Percentiles rank a stretch among this genome's conserved stretches.
Evolutionary conservation across 2,113 vertebrate species (phyloP).

Genomic region (Otolemur garnettii): DNA sequence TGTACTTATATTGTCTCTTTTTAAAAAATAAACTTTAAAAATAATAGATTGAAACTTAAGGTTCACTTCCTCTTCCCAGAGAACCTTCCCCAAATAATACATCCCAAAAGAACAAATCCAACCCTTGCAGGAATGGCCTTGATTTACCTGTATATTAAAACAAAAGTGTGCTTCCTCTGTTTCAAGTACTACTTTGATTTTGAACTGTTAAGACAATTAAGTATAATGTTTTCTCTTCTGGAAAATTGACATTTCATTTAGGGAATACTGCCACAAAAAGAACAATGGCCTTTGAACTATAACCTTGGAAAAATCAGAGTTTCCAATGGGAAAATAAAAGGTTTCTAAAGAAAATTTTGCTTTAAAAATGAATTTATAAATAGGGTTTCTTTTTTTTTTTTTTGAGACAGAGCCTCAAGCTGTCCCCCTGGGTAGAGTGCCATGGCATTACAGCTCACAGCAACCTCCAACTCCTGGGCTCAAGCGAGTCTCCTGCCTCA

Average conservation of each 20-base stretch:
- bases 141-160: neutral
- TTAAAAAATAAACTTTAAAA: slow-evolving; percentile 58
- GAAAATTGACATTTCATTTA: slow-evolving; percentile 15
- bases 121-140: neutral
- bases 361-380: slow-evolving; percentile 45
- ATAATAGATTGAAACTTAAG: slow-evolving; percentile 13
- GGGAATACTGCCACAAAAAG: neutral
- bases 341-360: slow-evolving; percentile 21
- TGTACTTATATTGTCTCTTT: neutral
- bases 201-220: neutral
- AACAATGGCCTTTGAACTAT: neutral
- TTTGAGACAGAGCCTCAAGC: too few species aligned
- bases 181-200: neutral
- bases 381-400: neutral
- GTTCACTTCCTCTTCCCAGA: slow-evolving; percentile 7
- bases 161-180: neutral
- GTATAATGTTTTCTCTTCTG: neutral
- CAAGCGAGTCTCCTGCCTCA: too few species aligned
- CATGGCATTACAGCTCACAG: too few species aligned
- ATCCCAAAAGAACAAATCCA: slow-evolving; percentile 2
- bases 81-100: neutral
- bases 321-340: neutral
- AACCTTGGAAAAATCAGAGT: slow-evolving; percentile 25
- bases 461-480: too few species aligned
- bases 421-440: too few species aligned